Conservation (phyloP, 2,797 vertebrate genomes). For the Amniataba percoides region DNA sequence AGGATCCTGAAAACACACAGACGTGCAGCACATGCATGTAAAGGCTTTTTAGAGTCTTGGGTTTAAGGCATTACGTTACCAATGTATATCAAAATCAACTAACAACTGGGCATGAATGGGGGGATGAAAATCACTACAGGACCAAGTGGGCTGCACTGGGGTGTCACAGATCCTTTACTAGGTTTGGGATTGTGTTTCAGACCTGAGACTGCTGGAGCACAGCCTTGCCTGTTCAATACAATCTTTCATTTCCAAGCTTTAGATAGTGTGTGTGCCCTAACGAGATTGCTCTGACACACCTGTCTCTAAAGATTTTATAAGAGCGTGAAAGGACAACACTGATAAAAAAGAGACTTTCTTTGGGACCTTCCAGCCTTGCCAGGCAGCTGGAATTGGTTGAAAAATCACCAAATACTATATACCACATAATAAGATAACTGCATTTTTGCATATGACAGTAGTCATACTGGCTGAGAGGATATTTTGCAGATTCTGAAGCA, state of each 20-base stretch:
- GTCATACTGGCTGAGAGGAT: not conserved
- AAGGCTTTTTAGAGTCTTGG: not conserved
- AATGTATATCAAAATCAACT: not conserved
- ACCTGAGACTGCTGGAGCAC: not conserved
- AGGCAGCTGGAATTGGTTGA: not conserved
- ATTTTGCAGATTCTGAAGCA: not conserved
- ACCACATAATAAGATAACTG: not conserved
- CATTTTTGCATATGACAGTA: constrained; percentile 11
- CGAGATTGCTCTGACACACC: not conserved
- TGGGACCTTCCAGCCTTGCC: not conserved
- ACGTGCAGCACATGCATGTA: not conserved
- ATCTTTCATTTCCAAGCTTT: not conserved
- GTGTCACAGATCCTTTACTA: not conserved
- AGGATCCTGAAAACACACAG: constrained; percentile 87
- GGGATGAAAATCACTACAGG: too few species aligned
- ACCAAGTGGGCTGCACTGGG: too few species aligned
- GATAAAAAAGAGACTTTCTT: not conserved
- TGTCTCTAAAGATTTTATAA: not conserved
- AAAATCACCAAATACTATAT: constrained; percentile 3
- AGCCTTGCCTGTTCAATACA: not conserved
- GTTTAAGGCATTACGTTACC: not conserved
- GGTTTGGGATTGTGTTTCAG: not conserved
- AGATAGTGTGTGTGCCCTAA: not conserved
- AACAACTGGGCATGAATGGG: not conserved
- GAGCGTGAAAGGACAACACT: not conserved